Percentiles rank a stretch among this genome's conserved stretches.
These are phyloP conservation scores for Sorex fumeus DNA, from an alignment of 2,113 vertebrate genomes.

Conservation along the genomic window DNA sequence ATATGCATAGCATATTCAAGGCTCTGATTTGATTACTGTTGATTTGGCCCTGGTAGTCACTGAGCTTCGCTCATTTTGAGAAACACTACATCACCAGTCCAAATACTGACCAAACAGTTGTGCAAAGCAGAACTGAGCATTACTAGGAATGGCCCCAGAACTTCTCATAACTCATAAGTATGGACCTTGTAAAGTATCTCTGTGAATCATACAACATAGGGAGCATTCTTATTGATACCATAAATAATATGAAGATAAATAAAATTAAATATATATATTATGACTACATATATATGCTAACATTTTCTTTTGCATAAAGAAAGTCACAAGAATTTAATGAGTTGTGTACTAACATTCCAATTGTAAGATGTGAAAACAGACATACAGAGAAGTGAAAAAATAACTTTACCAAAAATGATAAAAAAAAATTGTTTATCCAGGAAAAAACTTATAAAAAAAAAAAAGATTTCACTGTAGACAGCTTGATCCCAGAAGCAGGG, in stretches of 20 bases:
- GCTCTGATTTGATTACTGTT: too few species aligned
- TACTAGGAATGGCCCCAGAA: too few species aligned
- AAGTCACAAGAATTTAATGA: not conserved
- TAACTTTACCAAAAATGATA: not conserved
- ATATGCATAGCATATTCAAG: too few species aligned
- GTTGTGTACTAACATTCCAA: not conserved
- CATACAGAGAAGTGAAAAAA: not conserved
- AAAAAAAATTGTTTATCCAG: not conserved
- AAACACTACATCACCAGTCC: too few species aligned
- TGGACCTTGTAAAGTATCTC: not conserved
- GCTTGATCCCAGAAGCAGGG: not conserved
- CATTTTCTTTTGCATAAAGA: not conserved
- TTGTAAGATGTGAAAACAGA: conserved; percentile 24
- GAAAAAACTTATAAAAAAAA: not conserved
- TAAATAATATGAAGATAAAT: not conserved
- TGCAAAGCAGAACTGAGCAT: too few species aligned
- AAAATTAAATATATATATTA: not conserved
- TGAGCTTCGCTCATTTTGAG: too few species aligned
- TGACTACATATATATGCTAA: not conserved
- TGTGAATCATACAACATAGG: not conserved
- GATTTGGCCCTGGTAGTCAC: too few species aligned
- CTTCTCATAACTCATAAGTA: too few species aligned
- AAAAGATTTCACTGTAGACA: not conserved
- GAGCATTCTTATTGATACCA: not conserved
- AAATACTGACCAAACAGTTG: too few species aligned